A percentile compares a stretch with the other conserved stretches of the same genome.
These are phyloP conservation scores for Ahaetulla prasina DNA, from an alignment of 2,113 vertebrate species.

Conservation along the genomic window DNA sequence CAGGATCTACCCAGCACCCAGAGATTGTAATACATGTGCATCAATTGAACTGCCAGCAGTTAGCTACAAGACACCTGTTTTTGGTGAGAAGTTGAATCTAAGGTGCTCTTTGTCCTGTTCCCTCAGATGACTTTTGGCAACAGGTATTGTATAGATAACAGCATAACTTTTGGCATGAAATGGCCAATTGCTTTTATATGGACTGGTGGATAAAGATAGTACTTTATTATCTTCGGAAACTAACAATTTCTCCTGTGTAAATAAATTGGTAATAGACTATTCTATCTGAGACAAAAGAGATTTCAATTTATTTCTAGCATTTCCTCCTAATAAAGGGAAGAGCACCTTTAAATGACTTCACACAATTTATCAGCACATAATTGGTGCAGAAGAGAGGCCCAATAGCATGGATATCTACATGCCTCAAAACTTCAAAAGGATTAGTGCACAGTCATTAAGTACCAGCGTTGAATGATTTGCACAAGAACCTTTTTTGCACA, in stretches of 20 bases:
- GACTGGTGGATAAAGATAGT: background rate
- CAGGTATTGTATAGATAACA: background rate
- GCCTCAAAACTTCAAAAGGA: background rate
- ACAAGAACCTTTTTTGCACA: background rate
- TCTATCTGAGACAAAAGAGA: background rate
- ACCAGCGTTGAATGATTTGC: background rate
- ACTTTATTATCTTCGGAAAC: background rate
- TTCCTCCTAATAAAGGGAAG: background rate
- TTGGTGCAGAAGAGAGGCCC: background rate
- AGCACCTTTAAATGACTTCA: background rate
- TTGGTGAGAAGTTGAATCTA: background rate
- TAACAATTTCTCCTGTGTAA: background rate
- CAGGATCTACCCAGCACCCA: background rate
- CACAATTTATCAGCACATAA: background rate
- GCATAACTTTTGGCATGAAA: background rate
- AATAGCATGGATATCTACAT: background rate
- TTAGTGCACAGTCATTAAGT: background rate
- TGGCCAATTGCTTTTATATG: background rate
- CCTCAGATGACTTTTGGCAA: background rate
- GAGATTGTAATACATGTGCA: background rate
- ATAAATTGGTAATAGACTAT: background rate
- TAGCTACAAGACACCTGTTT: background rate
- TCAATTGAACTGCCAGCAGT: background rate
- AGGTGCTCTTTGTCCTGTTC: background rate
- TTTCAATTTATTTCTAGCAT: background rate